phyloP scores from a whole-genome alignment of 1,140 invertebrate genomes.

The Pseudomyrmex sp. region DNA sequence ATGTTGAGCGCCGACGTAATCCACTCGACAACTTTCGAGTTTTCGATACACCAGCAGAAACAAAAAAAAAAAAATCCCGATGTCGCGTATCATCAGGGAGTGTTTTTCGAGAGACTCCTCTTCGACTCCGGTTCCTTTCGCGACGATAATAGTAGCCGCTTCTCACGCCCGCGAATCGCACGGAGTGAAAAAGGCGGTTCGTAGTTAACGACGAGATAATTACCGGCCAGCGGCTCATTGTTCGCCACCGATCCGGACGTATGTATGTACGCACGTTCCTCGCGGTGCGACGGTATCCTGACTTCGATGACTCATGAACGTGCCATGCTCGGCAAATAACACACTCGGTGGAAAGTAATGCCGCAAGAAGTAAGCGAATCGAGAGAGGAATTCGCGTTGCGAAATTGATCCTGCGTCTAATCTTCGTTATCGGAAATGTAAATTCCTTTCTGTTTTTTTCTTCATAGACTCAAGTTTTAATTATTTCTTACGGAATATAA shows the following conservation, averaged over 20 bases:
- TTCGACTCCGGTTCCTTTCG: neutral
- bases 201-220: constrained; percentile 53
- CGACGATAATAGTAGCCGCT: neutral
- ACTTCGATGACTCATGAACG: constrained; percentile 48
- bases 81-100: neutral
- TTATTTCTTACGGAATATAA: no score
- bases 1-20: neutral
- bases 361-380: constrained; percentile 13
- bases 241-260: constrained; percentile 43
- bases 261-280: neutral
- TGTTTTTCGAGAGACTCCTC: neutral
- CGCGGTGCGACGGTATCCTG: constrained; percentile 4
- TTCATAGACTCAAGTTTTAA: no score
- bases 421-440: constrained; percentile 30
- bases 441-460: neutral
- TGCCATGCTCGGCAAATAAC: constrained; percentile 18
- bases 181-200: neutral
- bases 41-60: neutral
- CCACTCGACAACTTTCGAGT: no score
- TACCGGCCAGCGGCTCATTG: constrained; percentile 36
- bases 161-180: constrained; percentile 28
- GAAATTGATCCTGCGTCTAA: constrained; percentile 17
- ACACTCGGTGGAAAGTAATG: constrained; percentile 26
- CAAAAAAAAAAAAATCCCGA: neutral
- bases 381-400: constrained; percentile 38